Percentiles rank a stretch among this genome's conserved stretches.
Conservation (phyloP, 2,888 invertebrate species). For the Epsilonema sp. region DNA sequence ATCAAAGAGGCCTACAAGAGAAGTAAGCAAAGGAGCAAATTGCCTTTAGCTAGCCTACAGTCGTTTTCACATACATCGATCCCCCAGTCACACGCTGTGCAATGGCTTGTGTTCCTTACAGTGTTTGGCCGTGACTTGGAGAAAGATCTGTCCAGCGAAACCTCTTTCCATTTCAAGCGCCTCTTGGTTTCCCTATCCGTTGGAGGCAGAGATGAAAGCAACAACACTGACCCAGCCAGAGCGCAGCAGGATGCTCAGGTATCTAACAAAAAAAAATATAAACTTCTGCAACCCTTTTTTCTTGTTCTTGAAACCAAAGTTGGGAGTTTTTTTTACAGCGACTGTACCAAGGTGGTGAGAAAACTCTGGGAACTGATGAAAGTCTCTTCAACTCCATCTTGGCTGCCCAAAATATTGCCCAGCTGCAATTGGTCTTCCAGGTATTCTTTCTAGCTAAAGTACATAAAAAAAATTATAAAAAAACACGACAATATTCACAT, state of each 20-base stretch:
- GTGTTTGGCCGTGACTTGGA: constrained; percentile 23
- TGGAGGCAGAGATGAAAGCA: constrained; percentile 52
- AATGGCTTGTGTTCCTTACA: no score
- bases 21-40: no score
- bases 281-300: no score
- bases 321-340: no score
- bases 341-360: constrained; percentile 45
- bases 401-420: constrained; percentile 31
- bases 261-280: no score
- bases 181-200: constrained; percentile 45
- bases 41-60: no score
- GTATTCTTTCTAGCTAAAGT: no score
- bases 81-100: no score
- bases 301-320: no score
- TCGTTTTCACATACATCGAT: no score
- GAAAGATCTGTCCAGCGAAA: constrained; percentile 45
- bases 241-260: constrained; percentile 60
- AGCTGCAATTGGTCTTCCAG: constrained; percentile 30
- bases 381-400: constrained; percentile 24
- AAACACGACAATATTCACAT: constrained; percentile 27
- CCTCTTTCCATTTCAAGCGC: constrained; percentile 72
- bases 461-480: no score
- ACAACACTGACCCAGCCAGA: constrained; percentile 47
- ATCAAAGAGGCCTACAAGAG: constrained; percentile 30
- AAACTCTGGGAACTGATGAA: constrained; percentile 40